phyloP scores from a whole-genome alignment of 2,797 vertebrate genomes.

The Acanthurus tractus region DNA sequence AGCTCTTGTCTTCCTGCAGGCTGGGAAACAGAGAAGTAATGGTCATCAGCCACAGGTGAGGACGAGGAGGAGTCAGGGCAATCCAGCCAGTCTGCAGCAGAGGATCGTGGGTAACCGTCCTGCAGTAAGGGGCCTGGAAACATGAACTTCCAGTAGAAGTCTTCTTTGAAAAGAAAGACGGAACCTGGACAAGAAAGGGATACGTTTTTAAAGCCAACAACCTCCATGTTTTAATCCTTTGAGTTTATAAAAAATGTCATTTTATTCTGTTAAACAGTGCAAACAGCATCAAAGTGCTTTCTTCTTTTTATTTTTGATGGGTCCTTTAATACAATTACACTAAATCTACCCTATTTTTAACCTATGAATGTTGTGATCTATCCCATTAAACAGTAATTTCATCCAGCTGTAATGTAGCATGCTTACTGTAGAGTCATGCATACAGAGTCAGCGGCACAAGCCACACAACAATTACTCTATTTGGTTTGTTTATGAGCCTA shows the following conservation, averaged over 20 bases:
- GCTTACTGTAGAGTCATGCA: neutral
- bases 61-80: slow-evolving; percentile 68
- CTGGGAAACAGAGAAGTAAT: slow-evolving; percentile 65
- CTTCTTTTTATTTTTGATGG: no score
- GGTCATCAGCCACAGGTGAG: slow-evolving; percentile 30
- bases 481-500: neutral
- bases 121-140: slow-evolving; percentile 72
- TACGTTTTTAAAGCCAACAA: neutral
- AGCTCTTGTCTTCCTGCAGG: slow-evolving; percentile 69
- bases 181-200: slow-evolving; percentile 68
- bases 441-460: no score
- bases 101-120: slow-evolving; percentile 80
- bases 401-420: no score
- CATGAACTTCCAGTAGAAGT: slow-evolving; percentile 84
- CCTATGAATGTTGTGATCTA: no score
- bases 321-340: no score
- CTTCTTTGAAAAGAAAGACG: slow-evolving; percentile 79
- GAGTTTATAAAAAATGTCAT: no score
- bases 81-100: slow-evolving; percentile 83
- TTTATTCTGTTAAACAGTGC: no score
- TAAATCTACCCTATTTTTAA: no score
- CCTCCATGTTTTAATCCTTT: neutral
- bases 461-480: neutral
- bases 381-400: no score
- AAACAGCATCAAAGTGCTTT: no score